Evolutionary conservation across 1,140 invertebrate species (phyloP), one percentile per base, ranked within the genome.

Genomic region (Trichogramma pretiosum): DNA sequence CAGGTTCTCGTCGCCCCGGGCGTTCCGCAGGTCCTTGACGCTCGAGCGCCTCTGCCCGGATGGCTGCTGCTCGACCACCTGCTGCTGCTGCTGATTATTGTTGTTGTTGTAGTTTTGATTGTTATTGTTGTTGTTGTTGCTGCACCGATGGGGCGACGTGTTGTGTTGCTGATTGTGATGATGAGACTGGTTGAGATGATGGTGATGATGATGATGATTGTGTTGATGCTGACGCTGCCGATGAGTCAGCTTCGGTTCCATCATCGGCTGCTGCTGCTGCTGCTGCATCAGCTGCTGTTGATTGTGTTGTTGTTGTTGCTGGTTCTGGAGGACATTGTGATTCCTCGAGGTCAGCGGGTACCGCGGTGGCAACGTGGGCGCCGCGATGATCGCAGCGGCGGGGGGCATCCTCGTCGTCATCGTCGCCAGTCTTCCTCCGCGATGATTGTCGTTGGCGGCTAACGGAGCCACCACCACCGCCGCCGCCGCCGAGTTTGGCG

Each of bases 1-100:
- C n/a, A 52, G 32, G n/a, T 60, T 58, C 19, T 65, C 58, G 11
- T 56, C 55, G 8, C 32, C 48, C 21, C 39, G 19, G 8, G 48
- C 17, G 14, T 48, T 47, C 46, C 55, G 58, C 1, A 50, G 56
- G 14, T 58, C 58, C 34, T 54, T 53, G 3, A 59, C 51, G 9
- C 50, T 56, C 10, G 55, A 38, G 39, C 50, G 48, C 8, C 53
- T 46, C n/a, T n/a, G n/a, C n/a, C n/a, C n/a, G 22, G 50, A 5
- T 7, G 24, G 24, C 24, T 28, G 46, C 11, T 40, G 45, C n/a
- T 53, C 46, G 14, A 19, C 37, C 1, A 34, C 14, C 19, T 23
- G 33, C 10, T 33, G 33, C 5, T 35, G 46, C 14, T 24, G 44
- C 4, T 37, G 34, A n/a, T 14, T 41, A 14, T 17, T 41, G 26